Conservation (phyloP, 2,888 invertebrate genomes). For the Calephelis perditalis region DNA sequence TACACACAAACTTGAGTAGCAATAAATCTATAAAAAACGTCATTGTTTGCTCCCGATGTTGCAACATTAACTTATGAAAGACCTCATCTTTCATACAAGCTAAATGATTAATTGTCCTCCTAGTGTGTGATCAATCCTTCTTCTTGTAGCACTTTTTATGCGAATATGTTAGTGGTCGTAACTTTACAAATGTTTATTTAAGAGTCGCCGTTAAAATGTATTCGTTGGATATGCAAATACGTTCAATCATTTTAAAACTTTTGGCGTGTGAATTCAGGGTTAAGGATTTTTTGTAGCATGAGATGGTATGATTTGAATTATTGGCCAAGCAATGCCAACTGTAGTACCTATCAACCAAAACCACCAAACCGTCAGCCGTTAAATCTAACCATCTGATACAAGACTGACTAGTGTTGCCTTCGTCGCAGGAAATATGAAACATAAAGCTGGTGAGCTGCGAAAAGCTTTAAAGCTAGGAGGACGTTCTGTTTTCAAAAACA, state of each 20-base stretch:
- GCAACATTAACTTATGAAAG: constrained; percentile 33
- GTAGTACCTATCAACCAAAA: no score
- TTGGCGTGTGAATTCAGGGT: constrained; percentile 52
- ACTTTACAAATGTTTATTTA: constrained; percentile 44
- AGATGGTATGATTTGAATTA: no score
- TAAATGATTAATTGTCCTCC: constrained; percentile 65
- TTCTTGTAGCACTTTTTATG: constrained; percentile 34
- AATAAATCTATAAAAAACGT: neutral
- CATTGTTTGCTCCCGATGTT: constrained; percentile 9
- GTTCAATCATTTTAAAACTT: constrained; percentile 45
- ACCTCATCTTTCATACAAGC: constrained; percentile 38
- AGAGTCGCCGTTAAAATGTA: constrained; percentile 58
- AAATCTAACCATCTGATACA: no score
- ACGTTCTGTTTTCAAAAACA: no score
- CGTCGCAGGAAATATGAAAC: no score
- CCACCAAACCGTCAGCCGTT: no score
- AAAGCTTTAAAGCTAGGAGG: no score
- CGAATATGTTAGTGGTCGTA: constrained; percentile 34
- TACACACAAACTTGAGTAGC: no score
- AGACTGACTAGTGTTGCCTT: no score
- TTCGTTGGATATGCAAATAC: constrained; percentile 52
- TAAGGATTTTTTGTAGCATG: constrained; percentile 17
- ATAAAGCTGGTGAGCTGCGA: no score
- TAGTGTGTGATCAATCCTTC: constrained; percentile 60
- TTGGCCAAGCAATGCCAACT: no score